Evolutionary conservation across 2,888 invertebrate genomes (phyloP), one percentile per base, ranked within the genome.

Genomic region (Amorpha juglandis): DNA sequence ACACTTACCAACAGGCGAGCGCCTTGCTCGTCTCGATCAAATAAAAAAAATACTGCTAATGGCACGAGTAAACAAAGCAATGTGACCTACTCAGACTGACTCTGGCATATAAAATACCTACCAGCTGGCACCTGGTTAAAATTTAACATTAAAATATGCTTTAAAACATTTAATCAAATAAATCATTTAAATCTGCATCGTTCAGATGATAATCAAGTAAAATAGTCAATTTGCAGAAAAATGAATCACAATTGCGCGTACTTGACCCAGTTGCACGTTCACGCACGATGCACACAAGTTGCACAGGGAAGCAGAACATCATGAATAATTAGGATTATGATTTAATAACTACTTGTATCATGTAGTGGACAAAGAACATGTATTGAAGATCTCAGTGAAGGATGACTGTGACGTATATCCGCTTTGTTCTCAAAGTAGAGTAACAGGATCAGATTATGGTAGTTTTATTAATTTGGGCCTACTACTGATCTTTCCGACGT

Each of bases 261-360:
- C 87, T 84, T 88, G 88, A 86, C 88, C 84, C 69, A 86, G 74
- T 71, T 82, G 66, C 67, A 65, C 55, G 72, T 72, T 75, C 72
- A 74, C 76, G 78, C 78, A 75, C 70, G 71, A 62, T 62, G 72
- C 68, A 65, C 73, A 69, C 69, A 71, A 68, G 53, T 66, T 67
- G 67, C 70, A 69, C 72, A 70, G 73, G 72, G 72, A 75, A 74
- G 74, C 42, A 42, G 38, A 58, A 16, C 12, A 38, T 58, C 58
- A 12, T 58, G 38, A 35, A 27, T 33, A 33, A 58, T 38, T 42
- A 16, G 11, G 9, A 58, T 55, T 38, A 42, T 19, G 11, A 38
- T 58, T 58, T 45, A 45, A 45, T 45, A 45, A 9, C 12, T 45
- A 45, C 45, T 45, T 45, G 14, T 14, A 42, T 42, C 6, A 16